phyloP scores from a whole-genome alignment of 2,797 vertebrate species.

The Crenuchus spilurus region DNA sequence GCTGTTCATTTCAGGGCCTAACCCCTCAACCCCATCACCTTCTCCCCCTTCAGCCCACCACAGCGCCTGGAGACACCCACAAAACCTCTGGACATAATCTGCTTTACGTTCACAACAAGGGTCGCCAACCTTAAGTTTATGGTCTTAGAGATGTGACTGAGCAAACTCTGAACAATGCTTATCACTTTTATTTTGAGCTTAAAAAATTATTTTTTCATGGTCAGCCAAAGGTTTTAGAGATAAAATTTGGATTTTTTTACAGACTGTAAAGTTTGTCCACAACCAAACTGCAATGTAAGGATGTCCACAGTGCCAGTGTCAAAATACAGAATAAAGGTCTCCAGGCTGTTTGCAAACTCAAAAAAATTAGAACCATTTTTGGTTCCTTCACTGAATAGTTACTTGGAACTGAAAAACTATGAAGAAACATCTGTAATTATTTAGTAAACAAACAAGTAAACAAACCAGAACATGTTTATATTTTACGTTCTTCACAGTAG shows the following conservation, averaged over 20 bases:
- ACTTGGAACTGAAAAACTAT: too few relatives aligned
- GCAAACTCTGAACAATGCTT: background rate
- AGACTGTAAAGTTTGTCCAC: too few relatives aligned
- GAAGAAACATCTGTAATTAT: too few relatives aligned
- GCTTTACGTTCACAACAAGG: background rate
- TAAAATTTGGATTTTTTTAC: too few relatives aligned
- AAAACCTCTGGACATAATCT: constrained; percentile 3
- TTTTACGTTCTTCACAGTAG: too few relatives aligned
- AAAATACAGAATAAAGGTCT: background rate
- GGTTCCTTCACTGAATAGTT: too few relatives aligned
- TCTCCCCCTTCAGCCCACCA: constrained; percentile 46
- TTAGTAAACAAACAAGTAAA: too few relatives aligned
- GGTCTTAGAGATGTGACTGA: background rate
- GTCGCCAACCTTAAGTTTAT: background rate
- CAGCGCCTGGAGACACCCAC: constrained; percentile 37
- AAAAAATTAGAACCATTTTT: too few relatives aligned
- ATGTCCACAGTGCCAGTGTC: background rate
- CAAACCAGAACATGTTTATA: too few relatives aligned
- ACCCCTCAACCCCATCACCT: constrained; percentile 68
- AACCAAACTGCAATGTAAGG: background rate
- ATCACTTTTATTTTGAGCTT: background rate
- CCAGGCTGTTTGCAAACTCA: background rate
- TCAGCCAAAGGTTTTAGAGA: too few relatives aligned
- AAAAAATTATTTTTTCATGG: background rate
- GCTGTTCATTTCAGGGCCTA: constrained; percentile 81